Percentiles rank a stretch among this genome's conserved stretches.
Evolutionary conservation across 2,113 vertebrate genomes (phyloP).

Genomic region (Hemicordylus capensis): DNA sequence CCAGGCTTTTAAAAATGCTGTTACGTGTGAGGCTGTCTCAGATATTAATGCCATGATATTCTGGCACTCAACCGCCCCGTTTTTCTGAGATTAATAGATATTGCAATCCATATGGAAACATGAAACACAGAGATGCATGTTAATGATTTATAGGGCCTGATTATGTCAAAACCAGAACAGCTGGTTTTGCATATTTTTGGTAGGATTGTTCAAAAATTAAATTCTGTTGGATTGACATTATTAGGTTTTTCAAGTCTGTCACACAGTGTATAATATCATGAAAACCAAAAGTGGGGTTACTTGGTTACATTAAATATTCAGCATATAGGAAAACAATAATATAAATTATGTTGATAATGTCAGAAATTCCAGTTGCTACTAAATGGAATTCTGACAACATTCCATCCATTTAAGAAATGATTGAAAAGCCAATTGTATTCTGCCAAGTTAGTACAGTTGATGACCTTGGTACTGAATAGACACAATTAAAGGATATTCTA

Average conservation of each 20-base stretch:
- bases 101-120: background rate
- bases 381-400: background rate
- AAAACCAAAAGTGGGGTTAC: background rate
- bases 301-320: background rate
- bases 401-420: background rate
- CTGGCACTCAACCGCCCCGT: background rate
- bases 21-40: background rate
- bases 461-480: background rate
- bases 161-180: background rate
- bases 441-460: background rate
- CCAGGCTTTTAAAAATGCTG: background rate
- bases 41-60: background rate
- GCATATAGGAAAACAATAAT: background rate
- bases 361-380: background rate
- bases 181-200: background rate
- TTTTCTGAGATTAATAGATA: background rate
- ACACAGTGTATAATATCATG: background rate
- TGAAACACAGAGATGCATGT: background rate
- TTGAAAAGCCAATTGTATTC: background rate
- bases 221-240: background rate
- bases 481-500: background rate
- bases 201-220: background rate
- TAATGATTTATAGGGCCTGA: background rate
- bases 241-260: background rate
- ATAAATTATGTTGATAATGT: background rate